Evolutionary conservation across 2,888 invertebrate species (phyloP), one percentile per base, ranked within the genome.

Genomic region (Morpho deidamia): DNA sequence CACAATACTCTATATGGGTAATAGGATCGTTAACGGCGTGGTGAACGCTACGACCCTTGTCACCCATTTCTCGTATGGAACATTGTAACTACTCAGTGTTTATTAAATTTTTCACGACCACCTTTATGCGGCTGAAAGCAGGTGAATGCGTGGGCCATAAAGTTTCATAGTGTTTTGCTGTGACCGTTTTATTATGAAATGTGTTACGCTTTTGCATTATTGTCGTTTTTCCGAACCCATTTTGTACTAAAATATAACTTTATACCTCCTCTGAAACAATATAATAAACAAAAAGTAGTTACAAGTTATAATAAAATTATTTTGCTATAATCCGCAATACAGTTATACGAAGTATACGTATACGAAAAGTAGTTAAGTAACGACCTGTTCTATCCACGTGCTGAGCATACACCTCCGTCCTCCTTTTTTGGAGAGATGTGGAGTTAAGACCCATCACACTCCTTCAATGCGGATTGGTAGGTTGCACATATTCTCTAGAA

Each of bases 31-130:
- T 55, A 54, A 41, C 35, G 35, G 35, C 34, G 11, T 33, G 23
- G 32, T 11, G 44, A 38, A 50, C 38, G 42, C 38, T 35, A 34
- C 40, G 52, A 53, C 52, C 48, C 53, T 51, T 46, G 51, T 44
- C 55, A 55, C 44, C 47, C 43, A 48, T 55, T 53, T 44, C 58
- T 54, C 52, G 44, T 57, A 59, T 55, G 45, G 47, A 53, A 64
- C 65, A 60, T 56, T 64, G 61, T 59, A 58, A 44, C 56, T 53
- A 47, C 54, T 55, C 44, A 59, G 53, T 55, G 55, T 49, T 58
- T 64, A 61, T 61, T 62, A 61, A 60, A 60, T 64, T 62, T 65
- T 65, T 59, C 60, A 62, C 54, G 62, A 61, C 37, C 58, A 48
- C 33, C 50, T 60, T 62, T 57, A 59, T 53, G 44, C 44, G 39